phyloP scores from a whole-genome alignment of 2,113 vertebrate species.

The Fregetta grallaria region DNA sequence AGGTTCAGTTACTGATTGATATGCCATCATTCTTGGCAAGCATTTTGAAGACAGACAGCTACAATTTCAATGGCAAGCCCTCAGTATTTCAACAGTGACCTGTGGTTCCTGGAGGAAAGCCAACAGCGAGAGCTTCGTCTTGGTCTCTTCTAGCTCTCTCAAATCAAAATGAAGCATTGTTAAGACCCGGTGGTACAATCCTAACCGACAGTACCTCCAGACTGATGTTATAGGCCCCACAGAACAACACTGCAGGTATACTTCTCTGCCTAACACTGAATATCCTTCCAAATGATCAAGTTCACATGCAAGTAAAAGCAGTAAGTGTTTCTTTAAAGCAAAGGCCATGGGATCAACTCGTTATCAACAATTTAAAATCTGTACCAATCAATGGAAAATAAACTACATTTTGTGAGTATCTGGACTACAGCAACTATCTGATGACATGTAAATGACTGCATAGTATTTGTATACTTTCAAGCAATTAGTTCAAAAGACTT shows the following conservation, averaged over 20 bases:
- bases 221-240: background rate
- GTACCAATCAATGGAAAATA: slow-evolving; percentile 5
- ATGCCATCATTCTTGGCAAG: background rate
- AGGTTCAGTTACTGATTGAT: background rate
- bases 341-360: background rate
- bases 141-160: background rate
- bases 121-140: background rate
- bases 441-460: background rate
- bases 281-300: background rate
- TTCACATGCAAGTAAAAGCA: background rate
- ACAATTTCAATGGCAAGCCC: background rate
- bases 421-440: background rate
- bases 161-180: background rate
- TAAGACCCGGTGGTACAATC: background rate
- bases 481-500: background rate
- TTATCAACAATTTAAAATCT: background rate
- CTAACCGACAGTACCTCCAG: background rate
- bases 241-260: background rate
- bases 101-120: background rate
- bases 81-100: background rate
- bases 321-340: background rate
- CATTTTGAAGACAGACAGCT: background rate
- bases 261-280: background rate
- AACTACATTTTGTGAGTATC: background rate
- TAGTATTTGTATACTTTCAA: background rate